Evolutionary conservation across 2,888 invertebrate species (phyloP), one percentile per base, ranked within the genome.

Genomic region (Melanostoma mellinum): DNA sequence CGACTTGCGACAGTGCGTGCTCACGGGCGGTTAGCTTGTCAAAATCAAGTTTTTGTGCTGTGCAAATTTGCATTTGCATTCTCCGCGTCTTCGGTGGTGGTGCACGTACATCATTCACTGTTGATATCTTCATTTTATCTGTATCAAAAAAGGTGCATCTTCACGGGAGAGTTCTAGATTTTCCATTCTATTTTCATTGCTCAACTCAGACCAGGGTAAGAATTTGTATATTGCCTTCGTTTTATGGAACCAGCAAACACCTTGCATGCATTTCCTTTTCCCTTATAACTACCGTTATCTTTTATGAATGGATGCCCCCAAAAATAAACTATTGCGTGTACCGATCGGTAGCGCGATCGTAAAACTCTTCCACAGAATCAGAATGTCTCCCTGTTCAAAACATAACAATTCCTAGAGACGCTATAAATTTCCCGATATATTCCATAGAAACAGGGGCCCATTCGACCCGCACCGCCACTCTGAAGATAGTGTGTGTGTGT

Each of bases 1-100:
- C 20, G 20, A 20, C 65, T 30, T 33, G 55, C 35, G 8, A 56
- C 63, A 40, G 79, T 84, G 79, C 84, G 84, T 84, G 84, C 65
- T 84, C 55, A 74, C 65, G 55, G 71, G 71, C 71, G 84, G 71
- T 84, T 75, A 84, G 10, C 55, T 75, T 48, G 50, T 79, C 74
- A 75, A 67, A 84, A 84, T 84, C 84, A 79, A 75, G 79, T 84
- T 84, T 71, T 58, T 76, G 36, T 50, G 35, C 35, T 20, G 30
- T 56, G 35, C 3, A 20, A 50, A 63, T 48, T 38, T 53, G 44
- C 55, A 68, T 81, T 77, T 69, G 61, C 76, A 76, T 76, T 65
- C 63, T n/a, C 48, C 48, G 20, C 8, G 1, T 30, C 44, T 5
- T 56, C 3, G 5, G 35, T 36, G 20, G 20, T 9, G 6, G 36